Evolutionary conservation across 2,888 invertebrate species (phyloP).

Genomic region (Aphodius granarius): DNA sequence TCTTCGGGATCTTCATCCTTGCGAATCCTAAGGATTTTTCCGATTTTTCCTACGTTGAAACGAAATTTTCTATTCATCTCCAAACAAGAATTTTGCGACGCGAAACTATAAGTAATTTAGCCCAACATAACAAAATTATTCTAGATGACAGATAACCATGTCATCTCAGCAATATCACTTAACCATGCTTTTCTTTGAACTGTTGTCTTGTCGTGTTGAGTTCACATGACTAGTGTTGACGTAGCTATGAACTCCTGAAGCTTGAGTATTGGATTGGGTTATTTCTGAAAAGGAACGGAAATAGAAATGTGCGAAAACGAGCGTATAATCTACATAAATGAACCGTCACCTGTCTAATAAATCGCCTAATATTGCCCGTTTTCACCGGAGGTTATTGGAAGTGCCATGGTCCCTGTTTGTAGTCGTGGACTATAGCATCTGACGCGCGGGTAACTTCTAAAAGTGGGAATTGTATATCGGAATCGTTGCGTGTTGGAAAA

Average conservation of each 20-base stretch:
- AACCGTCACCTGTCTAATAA: background rate
- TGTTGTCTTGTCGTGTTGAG: background rate
- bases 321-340: background rate
- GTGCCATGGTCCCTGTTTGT: background rate
- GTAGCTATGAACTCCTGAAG: background rate
- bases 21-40: slow-evolving; percentile 32
- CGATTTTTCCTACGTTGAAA: slow-evolving; percentile 43
- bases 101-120: background rate
- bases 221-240: background rate
- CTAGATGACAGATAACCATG: background rate
- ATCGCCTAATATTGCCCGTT: background rate
- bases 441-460: background rate
- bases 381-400: background rate
- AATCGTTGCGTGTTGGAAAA: background rate
- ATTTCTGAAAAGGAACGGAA: background rate
- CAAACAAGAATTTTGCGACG: background rate
- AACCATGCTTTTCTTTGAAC: background rate
- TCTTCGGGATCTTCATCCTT: slow-evolving; percentile 46
- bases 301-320: background rate
- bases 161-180: background rate
- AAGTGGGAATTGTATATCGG: background rate
- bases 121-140: background rate
- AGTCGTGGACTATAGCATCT: background rate
- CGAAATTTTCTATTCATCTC: slow-evolving; percentile 47
- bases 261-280: background rate